Percentiles rank a stretch among this genome's conserved stretches.
phyloP scores from a whole-genome alignment of 2,797 vertebrate species.

The Delichon dasypus region DNA sequence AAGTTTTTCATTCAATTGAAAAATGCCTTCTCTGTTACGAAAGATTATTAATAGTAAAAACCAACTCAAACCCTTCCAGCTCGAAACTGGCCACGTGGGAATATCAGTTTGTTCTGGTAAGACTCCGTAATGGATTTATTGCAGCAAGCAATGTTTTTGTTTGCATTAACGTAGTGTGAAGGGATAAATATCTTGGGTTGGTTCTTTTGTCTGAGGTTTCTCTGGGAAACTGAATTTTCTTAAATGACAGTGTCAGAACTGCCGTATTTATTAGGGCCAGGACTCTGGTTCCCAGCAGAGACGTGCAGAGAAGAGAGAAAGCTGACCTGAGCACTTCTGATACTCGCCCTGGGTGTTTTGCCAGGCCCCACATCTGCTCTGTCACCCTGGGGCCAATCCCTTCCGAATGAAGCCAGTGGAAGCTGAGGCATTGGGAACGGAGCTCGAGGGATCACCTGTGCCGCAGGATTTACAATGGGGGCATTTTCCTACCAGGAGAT shows the following conservation, averaged over 20 bases:
- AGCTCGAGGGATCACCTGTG: fast-evolving
- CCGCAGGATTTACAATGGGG: fast-evolving
- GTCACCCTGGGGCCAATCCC: background rate
- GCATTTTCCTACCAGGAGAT: fast-evolving
- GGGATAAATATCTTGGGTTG: background rate
- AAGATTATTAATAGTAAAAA: background rate
- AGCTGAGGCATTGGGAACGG: fast-evolving
- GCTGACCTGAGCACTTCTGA: background rate
- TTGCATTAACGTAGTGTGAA: background rate
- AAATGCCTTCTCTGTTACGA: background rate
- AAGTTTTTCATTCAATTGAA: background rate
- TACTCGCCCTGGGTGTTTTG: background rate
- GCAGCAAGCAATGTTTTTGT: background rate
- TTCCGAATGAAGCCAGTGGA: background rate
- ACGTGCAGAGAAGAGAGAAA: background rate
- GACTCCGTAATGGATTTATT: background rate
- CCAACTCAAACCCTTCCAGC: background rate
- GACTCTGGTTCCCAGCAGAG: background rate
- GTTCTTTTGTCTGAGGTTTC: background rate
- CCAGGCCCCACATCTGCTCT: background rate
- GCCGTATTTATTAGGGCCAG: background rate
- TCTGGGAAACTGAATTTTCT: background rate
- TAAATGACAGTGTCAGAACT: background rate
- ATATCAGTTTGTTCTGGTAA: background rate
- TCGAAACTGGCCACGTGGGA: background rate